Evolutionary conservation across 2,888 invertebrate species (phyloP), one percentile per base, ranked within the genome.

Genomic region (Allygus modestus): DNA sequence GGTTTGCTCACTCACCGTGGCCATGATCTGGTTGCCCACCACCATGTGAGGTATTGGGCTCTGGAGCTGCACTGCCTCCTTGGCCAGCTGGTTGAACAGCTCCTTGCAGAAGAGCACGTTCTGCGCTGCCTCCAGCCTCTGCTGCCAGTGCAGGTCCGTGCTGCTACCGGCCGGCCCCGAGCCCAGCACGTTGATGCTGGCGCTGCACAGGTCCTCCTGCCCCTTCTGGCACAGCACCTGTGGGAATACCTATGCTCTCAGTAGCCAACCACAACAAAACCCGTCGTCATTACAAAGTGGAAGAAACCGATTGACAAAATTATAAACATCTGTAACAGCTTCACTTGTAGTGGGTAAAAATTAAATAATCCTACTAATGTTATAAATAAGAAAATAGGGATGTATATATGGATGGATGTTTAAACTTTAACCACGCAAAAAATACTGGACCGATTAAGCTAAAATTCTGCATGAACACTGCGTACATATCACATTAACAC

Each of bases 91-190:
- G 87, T 97, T 96, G 89, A 99, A 99, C 43, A 99, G 91, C 90
- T 99, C 99, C 91, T 98, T 98, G 90, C 99, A 99, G 91, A 98
- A 99, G 26, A 99, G 92, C 33, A 99, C 98, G 90, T 99, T 99
- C 90, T 99, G 99, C 0, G 98, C 98, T 0, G 97, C 97, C 90
- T 99, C 98, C n/a, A 99, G 91, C 88, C 97, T 97, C 89, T 97
- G 97, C 88, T 98, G 98, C 99, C 99, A 99, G 89, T 97, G 96
- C 87, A 95, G 92, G 87, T 96, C 96, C 0, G 94, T 93, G 85
- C 95, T 95, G 0, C 95, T 92, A 85, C 93, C 92, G 82, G 94
- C 93, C 0, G 96, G 94, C 69, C 95, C 95, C 87, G 96, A 93
- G 0, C 96, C 96, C 17, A 96, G 93, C 0, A 96, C 92, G 89